phyloP scores from a whole-genome alignment of 2,888 invertebrate species.

The Heteropelma amictum region DNA sequence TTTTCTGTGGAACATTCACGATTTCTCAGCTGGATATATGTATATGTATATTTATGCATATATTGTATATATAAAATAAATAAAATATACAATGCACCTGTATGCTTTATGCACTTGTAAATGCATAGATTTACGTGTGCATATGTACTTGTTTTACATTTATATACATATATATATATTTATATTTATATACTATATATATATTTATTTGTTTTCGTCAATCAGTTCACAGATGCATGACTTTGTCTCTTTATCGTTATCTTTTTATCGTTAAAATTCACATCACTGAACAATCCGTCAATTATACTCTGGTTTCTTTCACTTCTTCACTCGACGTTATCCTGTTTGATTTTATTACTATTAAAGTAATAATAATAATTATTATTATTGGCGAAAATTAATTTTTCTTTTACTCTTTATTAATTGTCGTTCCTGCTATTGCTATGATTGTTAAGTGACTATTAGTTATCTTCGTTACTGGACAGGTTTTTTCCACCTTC shows the following conservation, averaged over 20 bases:
- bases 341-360: not conserved
- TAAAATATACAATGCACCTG: constrained; percentile 49
- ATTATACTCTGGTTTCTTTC: constrained; percentile 45
- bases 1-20: constrained; percentile 19
- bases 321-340: constrained; percentile 14
- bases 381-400: constrained; percentile 53
- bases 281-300: constrained; percentile 55
- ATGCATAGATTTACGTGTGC: constrained; percentile 62
- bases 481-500: constrained; percentile 40
- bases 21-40: constrained; percentile 40
- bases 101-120: constrained; percentile 65
- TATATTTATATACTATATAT: constrained; percentile 4
- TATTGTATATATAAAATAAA: constrained; percentile 49
- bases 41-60: constrained; percentile 18
- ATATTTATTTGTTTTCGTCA: constrained; percentile 17
- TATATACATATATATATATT: constrained; percentile 50
- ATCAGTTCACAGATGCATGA: constrained; percentile 48
- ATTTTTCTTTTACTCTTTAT: constrained; percentile 5
- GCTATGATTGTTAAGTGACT: constrained; percentile 64
- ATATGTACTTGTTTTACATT: constrained; percentile 30
- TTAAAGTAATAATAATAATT: not conserved
- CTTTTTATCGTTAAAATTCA: constrained; percentile 50
- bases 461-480: constrained; percentile 45
- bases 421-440: constrained; percentile 47
- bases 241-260: constrained; percentile 40